These are phyloP conservation scores for Cnemophilus loriae DNA, from an alignment of 2,113 vertebrate species.

Conservation along the genomic window DNA sequence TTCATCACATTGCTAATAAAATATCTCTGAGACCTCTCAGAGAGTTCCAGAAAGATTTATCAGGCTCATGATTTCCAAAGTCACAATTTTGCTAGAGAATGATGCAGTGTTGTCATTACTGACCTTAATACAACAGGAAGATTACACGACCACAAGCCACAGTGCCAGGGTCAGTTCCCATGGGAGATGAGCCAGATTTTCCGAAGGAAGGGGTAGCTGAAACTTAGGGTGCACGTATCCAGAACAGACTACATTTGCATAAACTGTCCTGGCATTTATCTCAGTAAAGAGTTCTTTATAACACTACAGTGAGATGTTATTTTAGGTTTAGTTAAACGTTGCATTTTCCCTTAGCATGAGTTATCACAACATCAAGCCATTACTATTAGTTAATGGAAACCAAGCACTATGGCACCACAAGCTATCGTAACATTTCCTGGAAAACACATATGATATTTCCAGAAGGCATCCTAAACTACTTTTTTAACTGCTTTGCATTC, in stretches of 20 bases:
- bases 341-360: background rate
- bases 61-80: background rate
- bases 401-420: background rate
- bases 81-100: background rate
- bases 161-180: background rate
- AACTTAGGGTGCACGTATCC: background rate
- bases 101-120: background rate
- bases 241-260: background rate
- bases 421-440: background rate
- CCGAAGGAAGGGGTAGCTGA: background rate
- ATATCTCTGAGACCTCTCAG: background rate
- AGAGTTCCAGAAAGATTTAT: background rate
- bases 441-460: conserved; percentile 22
- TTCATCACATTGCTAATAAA: background rate
- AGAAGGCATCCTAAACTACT: conserved; percentile 11
- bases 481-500: conserved; percentile 9
- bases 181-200: background rate
- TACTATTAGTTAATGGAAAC: conserved; percentile 5
- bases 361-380: background rate
- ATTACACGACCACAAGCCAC: background rate
- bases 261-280: background rate
- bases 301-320: background rate
- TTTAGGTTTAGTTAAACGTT: conserved; percentile 4
- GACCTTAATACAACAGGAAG: background rate
- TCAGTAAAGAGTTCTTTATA: background rate